Percentiles rank a stretch among this genome's conserved stretches.
Evolutionary conservation across 2,888 invertebrate genomes (phyloP).

Genomic region (Mesochorus sp.): DNA sequence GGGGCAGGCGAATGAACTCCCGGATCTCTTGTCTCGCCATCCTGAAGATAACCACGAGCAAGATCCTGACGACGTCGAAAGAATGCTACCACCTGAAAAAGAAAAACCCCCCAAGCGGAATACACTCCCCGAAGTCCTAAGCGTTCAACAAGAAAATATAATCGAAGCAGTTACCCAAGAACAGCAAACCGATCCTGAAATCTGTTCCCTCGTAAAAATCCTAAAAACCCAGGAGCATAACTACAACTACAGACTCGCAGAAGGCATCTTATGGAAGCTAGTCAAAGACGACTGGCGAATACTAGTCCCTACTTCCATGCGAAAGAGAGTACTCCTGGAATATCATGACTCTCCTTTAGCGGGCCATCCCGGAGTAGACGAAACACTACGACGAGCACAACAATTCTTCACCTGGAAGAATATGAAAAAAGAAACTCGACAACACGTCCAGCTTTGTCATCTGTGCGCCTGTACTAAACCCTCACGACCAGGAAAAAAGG

Average conservation of each 20-base stretch:
- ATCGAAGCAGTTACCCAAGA: background rate
- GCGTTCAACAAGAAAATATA: no score
- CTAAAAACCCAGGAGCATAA: no score
- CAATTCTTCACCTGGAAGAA: conserved; percentile 47
- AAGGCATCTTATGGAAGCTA: background rate
- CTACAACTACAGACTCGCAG: no score
- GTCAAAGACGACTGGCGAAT: background rate
- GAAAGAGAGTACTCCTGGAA: background rate
- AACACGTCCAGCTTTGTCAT: conserved; percentile 29
- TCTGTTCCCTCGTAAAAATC: no score
- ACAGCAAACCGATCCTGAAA: no score
- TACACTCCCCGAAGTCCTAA: no score
- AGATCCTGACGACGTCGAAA: background rate
- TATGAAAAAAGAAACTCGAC: conserved; percentile 9
- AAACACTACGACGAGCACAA: conserved; percentile 54
- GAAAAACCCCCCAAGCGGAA: background rate
- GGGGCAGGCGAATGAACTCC: background rate
- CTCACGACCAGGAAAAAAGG: background rate
- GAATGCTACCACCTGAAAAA: background rate
- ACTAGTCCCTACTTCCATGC: background rate
- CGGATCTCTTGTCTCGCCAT: background rate
- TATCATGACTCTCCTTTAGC: conserved; percentile 52
- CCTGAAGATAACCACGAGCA: background rate
- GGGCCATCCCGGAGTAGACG: conserved; percentile 66
- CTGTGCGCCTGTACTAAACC: background rate